Evolutionary conservation across 2,797 vertebrate species (phyloP), one percentile per base, ranked within the genome.

Genomic region (Chelon auratus): DNA sequence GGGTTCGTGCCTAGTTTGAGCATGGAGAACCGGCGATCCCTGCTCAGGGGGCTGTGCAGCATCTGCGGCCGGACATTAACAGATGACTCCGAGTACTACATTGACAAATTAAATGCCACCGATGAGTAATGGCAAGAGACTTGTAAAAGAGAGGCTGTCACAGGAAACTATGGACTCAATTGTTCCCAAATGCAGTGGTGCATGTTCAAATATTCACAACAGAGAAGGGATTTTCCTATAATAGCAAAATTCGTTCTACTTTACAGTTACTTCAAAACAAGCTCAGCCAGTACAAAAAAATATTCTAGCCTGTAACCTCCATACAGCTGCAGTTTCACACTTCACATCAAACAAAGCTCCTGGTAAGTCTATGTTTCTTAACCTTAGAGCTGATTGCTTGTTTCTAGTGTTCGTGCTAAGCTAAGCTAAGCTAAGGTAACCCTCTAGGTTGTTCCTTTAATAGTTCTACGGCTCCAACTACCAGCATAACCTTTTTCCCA

Each of bases 91-190:
- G 20, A 80, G 77, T 67, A 62, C 59, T 51, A 82, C 13, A 4
- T 48, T 88, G 87, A 92, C 84, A 90, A 89, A 91, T 89, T 86
- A 77, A 87, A 89, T 85, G 89, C 77, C 85, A 89, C 79, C 62
- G 24, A 87, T 93, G 88, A 93, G 74, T 89, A 87, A 93, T 87
- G 80, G 69, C 66, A 68, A 60, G 62, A 79, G 71, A 80, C 54
- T 60, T 69, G 58, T 62, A 61, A 75, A 73, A 84, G 22, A 71
- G 67, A 68, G 54, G 72, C 17, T 82, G 82, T 79, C 55, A 84
- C 65, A 78, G 51, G 53, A 72, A 84, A 68, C 58, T 50, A 68
- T 15, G 33, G 39, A 74, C 62, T 75, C 72, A 62, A 64, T 70
- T 76, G 75, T 84, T 82, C 53, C 82, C 66, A 78, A 91, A 87